A percentile compares a stretch with the other conserved stretches of the same genome.
These are phyloP conservation scores for Hyles lineata DNA, from an alignment of 2,888 invertebrate species.

Conservation along the genomic window DNA sequence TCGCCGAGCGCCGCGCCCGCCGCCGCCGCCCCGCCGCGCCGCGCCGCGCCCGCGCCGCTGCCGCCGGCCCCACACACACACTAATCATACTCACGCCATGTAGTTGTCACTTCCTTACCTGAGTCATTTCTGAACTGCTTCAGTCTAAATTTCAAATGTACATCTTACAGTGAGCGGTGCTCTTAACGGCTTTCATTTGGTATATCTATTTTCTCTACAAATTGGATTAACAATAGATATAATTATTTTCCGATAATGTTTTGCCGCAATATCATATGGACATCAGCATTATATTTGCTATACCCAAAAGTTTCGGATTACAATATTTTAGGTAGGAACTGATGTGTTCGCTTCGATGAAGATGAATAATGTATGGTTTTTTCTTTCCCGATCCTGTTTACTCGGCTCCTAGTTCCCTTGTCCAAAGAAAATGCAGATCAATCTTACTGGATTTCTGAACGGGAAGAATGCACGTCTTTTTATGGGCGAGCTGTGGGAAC, in stretches of 20 bases:
- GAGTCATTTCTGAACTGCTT: constrained; percentile 69
- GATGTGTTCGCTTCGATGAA: constrained; percentile 31
- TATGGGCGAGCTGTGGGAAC: constrained; percentile 98
- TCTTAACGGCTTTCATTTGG: constrained; percentile 69
- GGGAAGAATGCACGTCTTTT: constrained; percentile 98
- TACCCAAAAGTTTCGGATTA: neutral
- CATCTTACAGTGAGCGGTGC: constrained; percentile 45
- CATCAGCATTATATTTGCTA: constrained; percentile 10
- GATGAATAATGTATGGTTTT: constrained; percentile 32
- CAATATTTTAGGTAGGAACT: neutral
- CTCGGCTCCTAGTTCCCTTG: constrained; percentile 92
- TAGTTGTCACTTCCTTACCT: constrained; percentile 69
- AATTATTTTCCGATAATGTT: constrained; percentile 8
- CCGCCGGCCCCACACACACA: constrained; percentile 33
- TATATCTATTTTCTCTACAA: constrained; percentile 40
- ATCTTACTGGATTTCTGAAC: constrained; percentile 99
- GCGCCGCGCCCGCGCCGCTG: constrained; percentile 31
- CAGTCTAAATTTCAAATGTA: constrained; percentile 30
- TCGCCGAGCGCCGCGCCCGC: constrained; percentile 45
- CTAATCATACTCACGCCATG: constrained; percentile 24
- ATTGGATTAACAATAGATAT: constrained; percentile 35
- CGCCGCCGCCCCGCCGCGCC: constrained; percentile 38
- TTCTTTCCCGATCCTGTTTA: constrained; percentile 67
- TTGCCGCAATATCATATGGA: neutral
- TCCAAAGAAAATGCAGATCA: constrained; percentile 99